Base-by-base conservation (phyloP, 2,888 invertebrate genomes). In the Cyclophora albipunctata region DNA sequence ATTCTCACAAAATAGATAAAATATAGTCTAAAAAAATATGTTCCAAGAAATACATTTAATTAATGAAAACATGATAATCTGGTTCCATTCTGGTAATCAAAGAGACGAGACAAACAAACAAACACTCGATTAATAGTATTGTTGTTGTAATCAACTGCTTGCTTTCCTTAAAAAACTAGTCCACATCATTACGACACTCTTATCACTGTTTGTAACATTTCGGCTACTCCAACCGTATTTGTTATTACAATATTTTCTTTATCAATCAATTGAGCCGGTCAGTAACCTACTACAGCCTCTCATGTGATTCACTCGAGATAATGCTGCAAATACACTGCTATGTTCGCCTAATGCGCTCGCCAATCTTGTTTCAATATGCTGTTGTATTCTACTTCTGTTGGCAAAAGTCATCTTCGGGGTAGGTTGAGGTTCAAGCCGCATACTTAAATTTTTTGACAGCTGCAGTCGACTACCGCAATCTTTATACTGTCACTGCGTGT, bases 231-330 rank as follows among this genome's bases (percentile, higher is more conserved):
- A 45, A 5, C 45, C 34, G 46, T 54, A 51, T 55, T 60, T 60
- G 54, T 60, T 62, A 56, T 59, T 58, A 57, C 57, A 55, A 54
- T 64, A 59, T 66, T 63, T 20, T 62, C 57, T 59, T 60, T 67
- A 59, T 62, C 62, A 67, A 64, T 62, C 58, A 63, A 49, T 40
- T 20, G 20, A 20, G 20, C 49, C 49, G 73, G 71, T 71, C 71
- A 71, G 53, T 67, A 66, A 73, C 71, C 73, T 60, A 5, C 3
- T 34, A 53, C 50, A 57, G 47, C 42, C 46, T 56, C 54, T 51
- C 53, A 37, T 20, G 20, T 20, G 20, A 20, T 20, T 20, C 20
- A 20, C 20, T 20, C 20, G 20, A 20, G 20, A 20, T 20, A 20
- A 20, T 20, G 20, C 20, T 20, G 20, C 20, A 20, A 20, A 20